Evolutionary conservation across 23 tunicate species (phyloP).

Genomic region (Trididemnum miniatum): DNA sequence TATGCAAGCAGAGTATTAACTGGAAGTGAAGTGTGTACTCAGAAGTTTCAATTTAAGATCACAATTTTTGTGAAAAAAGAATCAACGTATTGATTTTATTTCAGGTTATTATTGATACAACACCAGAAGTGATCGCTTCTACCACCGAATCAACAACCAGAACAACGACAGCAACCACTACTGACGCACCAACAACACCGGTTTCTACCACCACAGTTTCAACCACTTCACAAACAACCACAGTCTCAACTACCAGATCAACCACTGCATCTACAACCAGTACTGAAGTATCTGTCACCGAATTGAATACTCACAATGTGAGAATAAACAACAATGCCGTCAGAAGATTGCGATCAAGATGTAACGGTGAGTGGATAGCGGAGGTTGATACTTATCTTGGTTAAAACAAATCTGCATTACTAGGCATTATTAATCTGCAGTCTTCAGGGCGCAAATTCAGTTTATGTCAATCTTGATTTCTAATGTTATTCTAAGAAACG

Average conservation of each 20-base stretch:
- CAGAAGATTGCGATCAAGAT: slow-evolving; percentile 40
- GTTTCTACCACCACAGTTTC: not conserved
- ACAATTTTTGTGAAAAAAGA: too few species aligned
- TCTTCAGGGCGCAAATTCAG: not conserved
- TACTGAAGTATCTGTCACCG: not conserved
- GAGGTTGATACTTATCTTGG: not conserved
- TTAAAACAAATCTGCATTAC: not conserved
- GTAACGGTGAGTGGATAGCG: slow-evolving; percentile 64
- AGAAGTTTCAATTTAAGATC: too few species aligned
- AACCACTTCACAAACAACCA: not conserved
- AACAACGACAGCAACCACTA: too few species aligned
- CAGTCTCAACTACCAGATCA: slow-evolving; percentile 26
- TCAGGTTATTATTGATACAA: too few species aligned
- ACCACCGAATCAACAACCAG: too few species aligned
- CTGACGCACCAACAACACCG: not conserved
- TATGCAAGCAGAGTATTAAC: too few species aligned
- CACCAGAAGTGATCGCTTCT: too few species aligned
- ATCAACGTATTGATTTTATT: too few species aligned
- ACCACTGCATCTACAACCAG: slow-evolving; percentile 29
- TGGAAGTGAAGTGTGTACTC: too few species aligned
- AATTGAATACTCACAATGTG: slow-evolving; percentile 23
- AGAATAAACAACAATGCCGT: slow-evolving; percentile 40
- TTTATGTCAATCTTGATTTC: too few species aligned
- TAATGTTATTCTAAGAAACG: too few species aligned
- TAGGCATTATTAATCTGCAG: not conserved